Evolutionary conservation across 2,797 vertebrate species (phyloP), one percentile per base, ranked within the genome.

Genomic region (Moxostoma hubbsi): DNA sequence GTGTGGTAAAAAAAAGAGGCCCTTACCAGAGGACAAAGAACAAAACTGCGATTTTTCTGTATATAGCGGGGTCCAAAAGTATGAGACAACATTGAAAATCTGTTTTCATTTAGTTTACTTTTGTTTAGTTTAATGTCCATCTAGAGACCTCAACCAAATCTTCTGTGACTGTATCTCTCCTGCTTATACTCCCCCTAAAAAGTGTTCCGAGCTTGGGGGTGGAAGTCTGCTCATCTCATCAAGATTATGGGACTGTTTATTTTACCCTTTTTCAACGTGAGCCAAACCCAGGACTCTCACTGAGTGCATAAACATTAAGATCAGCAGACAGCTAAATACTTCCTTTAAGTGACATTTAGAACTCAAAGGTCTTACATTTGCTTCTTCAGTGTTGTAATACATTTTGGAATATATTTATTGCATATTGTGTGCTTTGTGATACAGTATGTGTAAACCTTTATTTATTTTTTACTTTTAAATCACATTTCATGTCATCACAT

Each of bases 181-280:
- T 12, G 2, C 6, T 67, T 9, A 9, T 47, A 1, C 63, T 79
- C 57, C 36, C 10, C 11, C 43, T 46, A 36, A 7, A 12, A 47
- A 57, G 18, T 0, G 8, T 4, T 45, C 7, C 55, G 11, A 66
- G 24, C 12, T n/a, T 75, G 13, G 47, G 73, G 43, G 79, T 46
- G 36, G 4, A 36, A 36, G 9, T 77, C 79, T 83, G 73, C 47
- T 80, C 13, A 49, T 70, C 64, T 82, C 76, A 76, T 84, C 64
- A 84, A 50, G 43, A 63, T 4, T 0, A 18, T 7, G 12, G 54
- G 64, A 9, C 55, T 16, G n/a, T 63, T 79, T 58, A 58, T 57
- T 46, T 73, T 9, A 47, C 7, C 18, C 13, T 8, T 47, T 73
- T 62, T 43, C 7, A 79, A 57, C 45, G 0, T 15, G 59, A 9